phyloP scores from a whole-genome alignment of 2,113 vertebrate species.

The Sardina pilchardus region DNA sequence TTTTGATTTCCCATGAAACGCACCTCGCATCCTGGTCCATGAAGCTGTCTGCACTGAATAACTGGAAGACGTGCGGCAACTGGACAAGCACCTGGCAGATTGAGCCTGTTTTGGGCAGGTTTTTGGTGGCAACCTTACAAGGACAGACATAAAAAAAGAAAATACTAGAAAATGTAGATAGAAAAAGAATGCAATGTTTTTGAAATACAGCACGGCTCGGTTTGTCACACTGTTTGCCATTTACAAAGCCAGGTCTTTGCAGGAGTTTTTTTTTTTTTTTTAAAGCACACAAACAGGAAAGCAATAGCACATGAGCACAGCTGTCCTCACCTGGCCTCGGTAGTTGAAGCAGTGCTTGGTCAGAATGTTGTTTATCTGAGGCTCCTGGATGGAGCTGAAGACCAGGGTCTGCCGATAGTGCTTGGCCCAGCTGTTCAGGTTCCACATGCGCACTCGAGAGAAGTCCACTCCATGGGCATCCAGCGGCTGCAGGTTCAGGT shows the following conservation, averaged over 20 bases:
- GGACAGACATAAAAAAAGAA: neutral
- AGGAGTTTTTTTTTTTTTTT: neutral
- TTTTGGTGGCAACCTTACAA: constrained; percentile 80
- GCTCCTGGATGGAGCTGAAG: constrained; percentile 87
- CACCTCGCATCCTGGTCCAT: constrained; percentile 81
- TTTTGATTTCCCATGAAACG: neutral
- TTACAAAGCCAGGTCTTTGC: neutral
- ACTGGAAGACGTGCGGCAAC: constrained; percentile 93
- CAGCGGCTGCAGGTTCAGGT: constrained; percentile 89
- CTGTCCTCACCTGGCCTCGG: constrained; percentile 83
- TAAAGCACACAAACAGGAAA: neutral
- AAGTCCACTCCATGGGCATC: constrained; percentile 94
- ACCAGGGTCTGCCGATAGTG: constrained; percentile 91
- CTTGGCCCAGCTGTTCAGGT: constrained; percentile 85
- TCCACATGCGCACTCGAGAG: constrained; percentile 92
- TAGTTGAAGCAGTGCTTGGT: constrained; percentile 87
- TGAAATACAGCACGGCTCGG: neutral
- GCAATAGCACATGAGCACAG: neutral
- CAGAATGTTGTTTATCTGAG: constrained; percentile 90
- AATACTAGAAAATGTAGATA: too few relatives aligned
- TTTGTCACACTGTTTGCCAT: neutral
- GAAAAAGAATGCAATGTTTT: neutral
- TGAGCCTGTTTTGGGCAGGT: constrained; percentile 77
- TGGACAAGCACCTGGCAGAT: constrained; percentile 90
- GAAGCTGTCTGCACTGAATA: constrained; percentile 76